These are phyloP conservation scores for Pteronura brasiliensis DNA, from an alignment of 2,113 vertebrate species.

Conservation along the genomic window DNA sequence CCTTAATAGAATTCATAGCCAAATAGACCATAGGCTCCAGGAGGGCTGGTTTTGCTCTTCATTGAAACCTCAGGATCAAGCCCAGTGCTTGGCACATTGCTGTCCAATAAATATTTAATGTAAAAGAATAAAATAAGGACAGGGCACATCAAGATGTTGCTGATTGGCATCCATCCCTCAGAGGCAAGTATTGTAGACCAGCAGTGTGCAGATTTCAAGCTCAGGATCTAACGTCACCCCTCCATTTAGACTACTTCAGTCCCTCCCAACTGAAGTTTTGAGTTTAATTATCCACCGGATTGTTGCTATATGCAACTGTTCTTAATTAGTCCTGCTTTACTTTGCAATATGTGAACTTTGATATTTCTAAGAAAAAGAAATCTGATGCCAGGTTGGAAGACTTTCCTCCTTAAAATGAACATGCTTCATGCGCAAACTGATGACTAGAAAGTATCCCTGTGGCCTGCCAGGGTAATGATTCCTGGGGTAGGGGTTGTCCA, in stretches of 20 bases:
- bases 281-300: not conserved
- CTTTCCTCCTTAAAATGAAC: not conserved
- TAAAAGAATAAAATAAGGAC: not conserved
- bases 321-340: constrained; percentile 7
- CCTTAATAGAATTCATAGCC: not conserved
- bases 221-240: not conserved
- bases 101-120: not conserved
- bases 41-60: not conserved
- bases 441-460: not conserved
- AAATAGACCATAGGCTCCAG: not conserved
- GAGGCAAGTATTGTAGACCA: not conserved
- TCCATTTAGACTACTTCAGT: not conserved
- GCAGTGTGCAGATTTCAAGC: not conserved
- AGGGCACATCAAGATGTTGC: not conserved
- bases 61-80: not conserved
- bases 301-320: not conserved
- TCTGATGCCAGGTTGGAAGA: not conserved
- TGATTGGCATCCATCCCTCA: not conserved
- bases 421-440: not conserved
- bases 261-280: not conserved
- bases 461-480: not conserved
- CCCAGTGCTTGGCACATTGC: not conserved
- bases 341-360: not conserved
- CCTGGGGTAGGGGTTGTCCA: not conserved
- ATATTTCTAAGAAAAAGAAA: constrained; percentile 15